A percentile compares a stretch with the other conserved stretches of the same genome.
phyloP scores from a whole-genome alignment of 2,113 vertebrate species.

The Psilopsiagon aymara region DNA sequence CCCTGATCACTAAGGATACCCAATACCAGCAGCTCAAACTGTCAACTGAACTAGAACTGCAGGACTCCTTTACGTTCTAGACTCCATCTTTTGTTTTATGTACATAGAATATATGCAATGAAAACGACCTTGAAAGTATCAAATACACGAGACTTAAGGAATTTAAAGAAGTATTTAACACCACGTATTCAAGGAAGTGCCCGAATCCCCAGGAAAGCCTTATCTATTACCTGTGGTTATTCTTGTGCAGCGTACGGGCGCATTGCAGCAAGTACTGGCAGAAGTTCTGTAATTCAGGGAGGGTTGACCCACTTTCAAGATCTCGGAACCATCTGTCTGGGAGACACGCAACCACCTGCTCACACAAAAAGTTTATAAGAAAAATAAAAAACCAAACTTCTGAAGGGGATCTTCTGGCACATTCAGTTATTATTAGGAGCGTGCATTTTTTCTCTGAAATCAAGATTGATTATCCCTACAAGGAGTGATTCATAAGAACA shows the following conservation, averaged over 20 bases:
- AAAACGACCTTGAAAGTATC: background rate
- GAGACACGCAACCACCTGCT: conserved; percentile 80
- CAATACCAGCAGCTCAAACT: background rate
- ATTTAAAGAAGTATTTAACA: background rate
- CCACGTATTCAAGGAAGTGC: background rate
- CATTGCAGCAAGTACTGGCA: conserved; percentile 82
- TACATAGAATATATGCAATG: accelerated
- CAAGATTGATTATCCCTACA: background rate
- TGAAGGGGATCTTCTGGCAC: background rate
- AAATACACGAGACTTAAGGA: background rate
- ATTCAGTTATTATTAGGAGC: background rate
- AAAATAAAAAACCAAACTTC: background rate
- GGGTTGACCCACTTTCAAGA: conserved; percentile 65
- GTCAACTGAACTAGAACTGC: background rate
- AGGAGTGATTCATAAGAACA: background rate
- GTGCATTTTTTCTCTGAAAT: background rate
- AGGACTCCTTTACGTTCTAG: background rate
- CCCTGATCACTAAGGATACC: background rate
- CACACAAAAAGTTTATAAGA: background rate
- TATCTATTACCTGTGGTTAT: conserved; percentile 64
- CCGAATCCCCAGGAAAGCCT: background rate
- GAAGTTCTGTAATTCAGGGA: conserved; percentile 85
- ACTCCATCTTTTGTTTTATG: background rate
- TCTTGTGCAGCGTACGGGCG: conserved; percentile 71
- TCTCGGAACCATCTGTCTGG: conserved; percentile 85